Conservation (phyloP, 2,797 vertebrate genomes). For the Sebastolobus altivelis region DNA sequence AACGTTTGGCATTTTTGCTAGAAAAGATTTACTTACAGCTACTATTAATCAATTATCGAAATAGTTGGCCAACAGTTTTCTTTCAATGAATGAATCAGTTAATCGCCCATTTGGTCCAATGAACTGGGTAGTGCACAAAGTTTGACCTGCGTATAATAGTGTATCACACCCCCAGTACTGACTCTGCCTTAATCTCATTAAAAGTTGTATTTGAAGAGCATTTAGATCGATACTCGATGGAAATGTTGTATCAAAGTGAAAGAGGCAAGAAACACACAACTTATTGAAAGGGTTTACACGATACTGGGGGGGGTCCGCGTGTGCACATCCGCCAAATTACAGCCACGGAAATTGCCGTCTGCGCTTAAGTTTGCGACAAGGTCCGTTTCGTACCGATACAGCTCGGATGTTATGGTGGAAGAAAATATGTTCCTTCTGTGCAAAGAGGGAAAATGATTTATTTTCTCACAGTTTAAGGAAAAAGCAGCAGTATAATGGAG, state of each 20-base stretch:
- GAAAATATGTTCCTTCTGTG: slow-evolving; percentile 32
- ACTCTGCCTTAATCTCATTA: slow-evolving; percentile 2
- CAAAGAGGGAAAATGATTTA: slow-evolving; percentile 34
- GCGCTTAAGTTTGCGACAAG: not conserved
- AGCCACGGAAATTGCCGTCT: slow-evolving; percentile 24
- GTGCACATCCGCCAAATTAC: not conserved
- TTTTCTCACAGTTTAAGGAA: slow-evolving; percentile 63
- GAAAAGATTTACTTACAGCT: not conserved
- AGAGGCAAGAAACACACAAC: not conserved
- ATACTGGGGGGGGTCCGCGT: not conserved
- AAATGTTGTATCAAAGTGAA: not conserved
- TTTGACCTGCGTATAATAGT: slow-evolving; percentile 10
- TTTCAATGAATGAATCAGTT: not conserved
- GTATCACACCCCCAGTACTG: not conserved
- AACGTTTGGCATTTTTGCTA: not conserved
- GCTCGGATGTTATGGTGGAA: slow-evolving; percentile 47
- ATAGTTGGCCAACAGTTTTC: not conserved
- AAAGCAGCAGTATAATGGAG: slow-evolving; percentile 68
- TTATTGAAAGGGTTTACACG: not conserved
- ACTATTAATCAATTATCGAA: slow-evolving; percentile 7
- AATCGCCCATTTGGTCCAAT: not conserved
- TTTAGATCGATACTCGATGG: slow-evolving; percentile 4
- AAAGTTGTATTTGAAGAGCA: not conserved
- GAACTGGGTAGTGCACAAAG: not conserved
- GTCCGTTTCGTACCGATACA: slow-evolving; percentile 27